Conservation (phyloP, 2,113 vertebrate genomes). For the Procapra przewalskii region DNA sequence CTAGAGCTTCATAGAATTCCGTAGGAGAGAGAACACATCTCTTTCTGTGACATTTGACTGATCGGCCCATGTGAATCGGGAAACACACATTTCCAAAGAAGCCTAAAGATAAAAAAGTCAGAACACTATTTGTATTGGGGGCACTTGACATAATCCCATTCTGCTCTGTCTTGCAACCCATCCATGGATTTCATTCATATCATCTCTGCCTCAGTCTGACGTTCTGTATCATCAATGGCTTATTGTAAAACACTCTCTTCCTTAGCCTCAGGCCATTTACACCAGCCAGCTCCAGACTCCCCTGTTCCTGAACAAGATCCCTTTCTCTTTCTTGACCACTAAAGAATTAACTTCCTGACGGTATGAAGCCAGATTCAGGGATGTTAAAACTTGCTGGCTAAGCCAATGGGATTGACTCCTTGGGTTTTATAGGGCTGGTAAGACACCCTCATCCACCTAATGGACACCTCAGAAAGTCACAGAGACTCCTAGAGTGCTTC, state of each 20-base stretch:
- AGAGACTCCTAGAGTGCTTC: neutral
- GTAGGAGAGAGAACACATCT: neutral
- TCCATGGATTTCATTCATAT: slow-evolving; percentile 37
- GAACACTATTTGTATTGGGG: neutral
- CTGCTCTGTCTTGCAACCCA: neutral
- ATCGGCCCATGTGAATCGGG: neutral
- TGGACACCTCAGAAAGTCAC: neutral
- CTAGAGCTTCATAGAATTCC: neutral
- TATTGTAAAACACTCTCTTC: slow-evolving; percentile 59
- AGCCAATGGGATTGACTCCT: neutral
- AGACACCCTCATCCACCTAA: neutral
- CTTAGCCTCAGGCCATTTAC: slow-evolving; percentile 61
- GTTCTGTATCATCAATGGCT: slow-evolving; percentile 63
- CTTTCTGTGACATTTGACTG: neutral
- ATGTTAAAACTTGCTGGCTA: neutral
- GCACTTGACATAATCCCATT: neutral
- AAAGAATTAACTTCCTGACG: slow-evolving; percentile 15
- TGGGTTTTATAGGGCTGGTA: neutral
- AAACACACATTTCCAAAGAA: neutral
- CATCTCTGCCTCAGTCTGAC: slow-evolving; percentile 44
- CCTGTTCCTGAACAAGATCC: neutral
- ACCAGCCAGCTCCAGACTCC: neutral
- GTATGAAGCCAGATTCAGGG: neutral
- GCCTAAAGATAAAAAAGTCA: slow-evolving; percentile 8
- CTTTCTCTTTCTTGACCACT: neutral